phyloP scores from a whole-genome alignment of 2,888 invertebrate species.

The Trichopoda pennipes region DNA sequence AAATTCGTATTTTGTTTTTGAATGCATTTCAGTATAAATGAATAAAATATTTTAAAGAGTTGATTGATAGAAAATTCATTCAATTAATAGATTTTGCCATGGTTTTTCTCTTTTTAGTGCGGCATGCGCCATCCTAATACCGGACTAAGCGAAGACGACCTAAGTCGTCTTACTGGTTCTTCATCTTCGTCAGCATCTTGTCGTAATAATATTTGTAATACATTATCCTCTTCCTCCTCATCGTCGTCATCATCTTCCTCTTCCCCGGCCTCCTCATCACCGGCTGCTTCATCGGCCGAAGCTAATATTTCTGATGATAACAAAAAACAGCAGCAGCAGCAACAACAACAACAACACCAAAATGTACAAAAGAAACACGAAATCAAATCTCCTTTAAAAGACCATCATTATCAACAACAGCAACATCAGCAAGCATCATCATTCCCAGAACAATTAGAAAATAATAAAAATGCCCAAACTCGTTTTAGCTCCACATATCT shows the following conservation, averaged over 20 bases:
- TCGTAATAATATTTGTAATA: conserved; percentile 67
- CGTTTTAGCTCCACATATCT: conserved; percentile 79
- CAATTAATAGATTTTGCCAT: neutral
- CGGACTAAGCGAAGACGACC: conserved; percentile 81
- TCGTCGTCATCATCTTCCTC: conserved; percentile 75
- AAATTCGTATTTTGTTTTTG: too few species aligned
- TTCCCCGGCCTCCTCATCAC: conserved; percentile 72
- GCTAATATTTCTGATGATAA: conserved; percentile 69
- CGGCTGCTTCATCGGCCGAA: conserved; percentile 69
- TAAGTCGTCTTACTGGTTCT: conserved; percentile 82
- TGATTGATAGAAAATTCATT: too few species aligned
- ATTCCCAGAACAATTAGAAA: conserved; percentile 63
- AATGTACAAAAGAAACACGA: conserved; percentile 59
- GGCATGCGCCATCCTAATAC: conserved; percentile 82
- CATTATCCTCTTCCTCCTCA: conserved; percentile 71
- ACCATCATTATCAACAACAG: conserved; percentile 51
- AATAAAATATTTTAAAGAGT: too few species aligned
- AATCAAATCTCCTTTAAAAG: conserved; percentile 58
- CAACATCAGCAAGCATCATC: conserved; percentile 57
- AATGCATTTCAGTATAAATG: too few species aligned
- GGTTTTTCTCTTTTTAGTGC: conserved; percentile 76
- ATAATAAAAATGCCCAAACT: conserved; percentile 69
- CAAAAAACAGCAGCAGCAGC: conserved; percentile 56
- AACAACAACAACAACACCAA: conserved; percentile 60
- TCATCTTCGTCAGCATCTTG: conserved; percentile 78